phyloP scores from a whole-genome alignment of 2,113 vertebrate genomes.

The Carassius gibelio region DNA sequence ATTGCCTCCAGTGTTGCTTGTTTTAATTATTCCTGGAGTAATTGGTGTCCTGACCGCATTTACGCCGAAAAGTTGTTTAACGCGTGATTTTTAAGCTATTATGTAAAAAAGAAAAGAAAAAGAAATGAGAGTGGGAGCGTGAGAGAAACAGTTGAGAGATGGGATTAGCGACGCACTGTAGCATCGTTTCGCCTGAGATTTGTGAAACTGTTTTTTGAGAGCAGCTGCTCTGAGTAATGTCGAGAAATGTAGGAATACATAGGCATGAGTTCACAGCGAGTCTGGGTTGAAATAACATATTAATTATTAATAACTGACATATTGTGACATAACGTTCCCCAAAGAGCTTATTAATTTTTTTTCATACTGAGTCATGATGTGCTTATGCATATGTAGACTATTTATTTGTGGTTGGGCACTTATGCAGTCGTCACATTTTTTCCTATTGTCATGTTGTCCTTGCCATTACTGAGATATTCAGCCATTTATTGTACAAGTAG shows the following conservation, averaged over 20 bases:
- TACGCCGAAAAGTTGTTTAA: constrained; percentile 23
- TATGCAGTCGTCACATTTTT: background rate
- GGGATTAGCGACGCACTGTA: background rate
- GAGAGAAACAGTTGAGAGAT: background rate
- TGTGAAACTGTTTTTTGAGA: background rate
- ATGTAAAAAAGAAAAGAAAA: background rate
- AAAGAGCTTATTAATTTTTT: background rate
- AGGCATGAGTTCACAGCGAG: background rate
- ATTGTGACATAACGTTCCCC: background rate
- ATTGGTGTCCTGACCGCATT: background rate
- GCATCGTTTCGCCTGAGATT: background rate
- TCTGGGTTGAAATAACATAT: background rate
- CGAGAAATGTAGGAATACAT: background rate
- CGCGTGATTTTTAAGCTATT: background rate
- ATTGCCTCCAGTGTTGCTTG: background rate
- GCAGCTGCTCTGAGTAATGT: background rate
- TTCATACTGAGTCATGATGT: background rate
- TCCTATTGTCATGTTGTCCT: background rate
- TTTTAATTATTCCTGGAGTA: background rate
- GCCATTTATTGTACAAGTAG: constrained; percentile 8
- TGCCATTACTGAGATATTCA: background rate
- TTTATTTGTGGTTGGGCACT: background rate
- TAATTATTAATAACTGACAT: background rate
- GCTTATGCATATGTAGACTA: background rate
- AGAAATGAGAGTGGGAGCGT: background rate